These are phyloP conservation scores for Pempheris klunzingeri DNA, from an alignment of 2,797 vertebrate genomes.

Conservation along the genomic window DNA sequence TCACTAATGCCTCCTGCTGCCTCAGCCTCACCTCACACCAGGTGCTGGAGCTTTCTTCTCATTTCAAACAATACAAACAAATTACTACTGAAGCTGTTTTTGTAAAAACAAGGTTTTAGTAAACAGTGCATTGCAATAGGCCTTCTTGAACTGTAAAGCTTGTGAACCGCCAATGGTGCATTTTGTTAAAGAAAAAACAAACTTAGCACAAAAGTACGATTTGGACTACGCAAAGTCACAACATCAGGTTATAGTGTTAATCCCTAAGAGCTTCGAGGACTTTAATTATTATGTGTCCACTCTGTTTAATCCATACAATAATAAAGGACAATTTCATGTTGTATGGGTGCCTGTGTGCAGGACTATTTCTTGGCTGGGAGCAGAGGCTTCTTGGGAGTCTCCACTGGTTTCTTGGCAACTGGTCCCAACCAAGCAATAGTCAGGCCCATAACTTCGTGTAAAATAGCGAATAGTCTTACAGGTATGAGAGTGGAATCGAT, in stretches of 20 bases:
- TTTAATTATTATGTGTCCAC: too few relatives aligned
- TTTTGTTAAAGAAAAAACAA: too few relatives aligned
- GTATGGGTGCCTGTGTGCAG: neutral
- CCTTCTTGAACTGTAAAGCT: neutral
- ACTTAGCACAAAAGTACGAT: too few relatives aligned
- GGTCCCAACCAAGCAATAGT: neutral
- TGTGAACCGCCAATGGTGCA: too few relatives aligned
- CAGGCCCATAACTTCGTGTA: neutral
- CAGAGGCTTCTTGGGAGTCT: neutral
- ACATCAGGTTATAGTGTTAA: neutral
- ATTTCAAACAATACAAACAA: constrained; percentile 10
- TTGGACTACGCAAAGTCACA: too few relatives aligned
- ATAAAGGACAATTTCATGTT: neutral
- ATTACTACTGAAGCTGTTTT: neutral
- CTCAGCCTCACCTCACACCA: constrained; percentile 92
- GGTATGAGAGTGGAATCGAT: neutral
- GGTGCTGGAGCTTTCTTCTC: constrained; percentile 51
- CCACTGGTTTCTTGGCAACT: neutral
- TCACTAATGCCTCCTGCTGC: constrained; percentile 95
- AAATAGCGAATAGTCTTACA: neutral
- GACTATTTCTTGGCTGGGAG: neutral
- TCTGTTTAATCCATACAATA: neutral
- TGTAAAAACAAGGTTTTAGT: neutral
- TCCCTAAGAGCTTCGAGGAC: neutral
- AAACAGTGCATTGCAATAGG: neutral